phyloP scores from a whole-genome alignment of 2,888 invertebrate genomes.

The Endomychus coccineus region DNA sequence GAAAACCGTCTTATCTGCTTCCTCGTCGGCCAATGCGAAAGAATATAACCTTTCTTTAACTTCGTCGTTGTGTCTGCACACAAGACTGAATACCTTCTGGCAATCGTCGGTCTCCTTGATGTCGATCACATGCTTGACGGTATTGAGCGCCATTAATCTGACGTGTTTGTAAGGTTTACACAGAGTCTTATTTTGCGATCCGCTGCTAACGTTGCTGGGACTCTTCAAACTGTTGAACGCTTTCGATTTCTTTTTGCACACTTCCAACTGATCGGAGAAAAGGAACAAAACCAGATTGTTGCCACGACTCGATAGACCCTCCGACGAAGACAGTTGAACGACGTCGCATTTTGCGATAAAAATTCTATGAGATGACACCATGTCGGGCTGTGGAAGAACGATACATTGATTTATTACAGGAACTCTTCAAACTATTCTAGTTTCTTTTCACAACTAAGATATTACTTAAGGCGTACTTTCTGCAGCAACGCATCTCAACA shows the following conservation, averaged over 20 bases:
- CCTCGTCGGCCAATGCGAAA: constrained; percentile 75
- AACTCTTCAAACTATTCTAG: no score
- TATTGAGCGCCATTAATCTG: constrained; percentile 78
- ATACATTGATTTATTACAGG: background rate
- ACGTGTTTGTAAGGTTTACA: constrained; percentile 88
- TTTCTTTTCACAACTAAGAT: background rate
- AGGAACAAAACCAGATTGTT: constrained; percentile 77
- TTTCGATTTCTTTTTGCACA: constrained; percentile 79
- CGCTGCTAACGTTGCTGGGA: constrained; percentile 43
- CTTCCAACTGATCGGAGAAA: constrained; percentile 91
- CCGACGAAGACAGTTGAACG: constrained; percentile 64
- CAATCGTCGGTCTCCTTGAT: constrained; percentile 76
- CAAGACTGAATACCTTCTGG: constrained; percentile 83
- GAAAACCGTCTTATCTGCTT: constrained; percentile 73
- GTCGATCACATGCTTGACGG: constrained; percentile 86
- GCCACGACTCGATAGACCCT: constrained; percentile 78
- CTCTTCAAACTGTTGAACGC: constrained; percentile 63
- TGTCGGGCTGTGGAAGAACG: constrained; percentile 64
- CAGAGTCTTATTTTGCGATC: constrained; percentile 47
- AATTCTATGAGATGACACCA: constrained; percentile 87
- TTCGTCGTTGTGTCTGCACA: constrained; percentile 79
- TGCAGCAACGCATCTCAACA: background rate
- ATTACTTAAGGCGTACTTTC: background rate
- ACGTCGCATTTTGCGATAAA: constrained; percentile 86
- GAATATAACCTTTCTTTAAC: constrained; percentile 81